phyloP scores from a whole-genome alignment of 2,797 vertebrate genomes.

The Pyrocephalus nanus region DNA sequence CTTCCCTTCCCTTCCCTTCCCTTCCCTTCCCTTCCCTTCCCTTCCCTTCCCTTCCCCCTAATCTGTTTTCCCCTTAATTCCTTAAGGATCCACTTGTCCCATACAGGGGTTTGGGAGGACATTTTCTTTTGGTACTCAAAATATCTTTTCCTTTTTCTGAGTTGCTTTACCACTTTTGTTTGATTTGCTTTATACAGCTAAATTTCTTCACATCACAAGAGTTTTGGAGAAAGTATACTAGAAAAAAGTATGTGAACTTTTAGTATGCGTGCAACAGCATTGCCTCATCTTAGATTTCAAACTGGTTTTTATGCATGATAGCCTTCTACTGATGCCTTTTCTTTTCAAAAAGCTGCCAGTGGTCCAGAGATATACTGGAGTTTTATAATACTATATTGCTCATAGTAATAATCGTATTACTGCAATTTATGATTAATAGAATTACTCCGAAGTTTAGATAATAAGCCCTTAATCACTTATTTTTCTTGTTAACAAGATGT shows the following conservation, averaged over 20 bases:
- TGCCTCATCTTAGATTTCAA: neutral
- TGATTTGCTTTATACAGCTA: neutral
- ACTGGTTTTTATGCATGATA: neutral
- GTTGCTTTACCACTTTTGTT: neutral
- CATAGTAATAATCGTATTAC: neutral
- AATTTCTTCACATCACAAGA: neutral
- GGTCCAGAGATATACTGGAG: neutral
- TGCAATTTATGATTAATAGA: neutral
- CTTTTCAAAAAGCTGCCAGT: neutral
- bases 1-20: neutral
- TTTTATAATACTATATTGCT: neutral
- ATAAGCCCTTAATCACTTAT: neutral
- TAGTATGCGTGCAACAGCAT: neutral
- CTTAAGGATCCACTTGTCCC: neutral
- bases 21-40: neutral
- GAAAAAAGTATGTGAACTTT: neutral
- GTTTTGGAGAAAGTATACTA: neutral
- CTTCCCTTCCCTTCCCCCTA: neutral
- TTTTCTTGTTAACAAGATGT: neutral
- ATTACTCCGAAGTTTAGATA: neutral
- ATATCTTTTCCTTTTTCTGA: neutral
- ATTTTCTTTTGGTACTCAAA: neutral
- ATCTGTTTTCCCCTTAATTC: neutral
- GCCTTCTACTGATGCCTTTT: neutral
- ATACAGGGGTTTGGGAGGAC: neutral